A percentile compares a stretch with the other conserved stretches of the same genome.
These are phyloP conservation scores for Trididemnum clinides DNA, from an alignment of 23 tunicate species.

Conservation along the genomic window DNA sequence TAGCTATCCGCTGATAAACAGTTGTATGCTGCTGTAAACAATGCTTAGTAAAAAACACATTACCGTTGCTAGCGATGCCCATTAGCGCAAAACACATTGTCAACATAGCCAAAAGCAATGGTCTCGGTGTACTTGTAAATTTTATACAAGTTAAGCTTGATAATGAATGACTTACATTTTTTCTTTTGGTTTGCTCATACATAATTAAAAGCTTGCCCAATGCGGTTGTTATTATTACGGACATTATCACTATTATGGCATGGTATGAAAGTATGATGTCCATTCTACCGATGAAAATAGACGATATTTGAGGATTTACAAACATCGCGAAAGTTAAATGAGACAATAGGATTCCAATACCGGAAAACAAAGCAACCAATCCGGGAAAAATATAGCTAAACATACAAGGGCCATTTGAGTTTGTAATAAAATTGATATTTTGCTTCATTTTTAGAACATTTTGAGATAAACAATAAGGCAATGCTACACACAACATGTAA, in stretches of 20 bases:
- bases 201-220: background rate
- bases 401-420: background rate
- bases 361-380: background rate
- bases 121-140: background rate
- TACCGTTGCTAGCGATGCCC: background rate
- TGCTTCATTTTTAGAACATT: background rate
- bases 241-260: background rate
- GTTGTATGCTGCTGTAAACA: background rate
- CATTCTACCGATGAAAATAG: constrained; percentile 44
- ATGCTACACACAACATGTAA: background rate
- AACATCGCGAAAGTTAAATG: constrained; percentile 32
- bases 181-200: background rate
- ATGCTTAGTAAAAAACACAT: background rate
- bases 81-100: background rate
- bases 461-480: constrained; percentile 4
- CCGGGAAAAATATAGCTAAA: background rate
- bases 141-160: background rate
- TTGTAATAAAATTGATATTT: background rate
- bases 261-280: constrained; percentile 11
- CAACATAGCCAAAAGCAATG: background rate
- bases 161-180: background rate
- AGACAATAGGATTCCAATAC: background rate
- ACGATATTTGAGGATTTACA: constrained; percentile 48
- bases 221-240: background rate
- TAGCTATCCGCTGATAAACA: background rate